Evolutionary conservation across 2,888 invertebrate species (phyloP), one percentile per base, ranked within the genome.

Genomic region (Saturnia japonica): DNA sequence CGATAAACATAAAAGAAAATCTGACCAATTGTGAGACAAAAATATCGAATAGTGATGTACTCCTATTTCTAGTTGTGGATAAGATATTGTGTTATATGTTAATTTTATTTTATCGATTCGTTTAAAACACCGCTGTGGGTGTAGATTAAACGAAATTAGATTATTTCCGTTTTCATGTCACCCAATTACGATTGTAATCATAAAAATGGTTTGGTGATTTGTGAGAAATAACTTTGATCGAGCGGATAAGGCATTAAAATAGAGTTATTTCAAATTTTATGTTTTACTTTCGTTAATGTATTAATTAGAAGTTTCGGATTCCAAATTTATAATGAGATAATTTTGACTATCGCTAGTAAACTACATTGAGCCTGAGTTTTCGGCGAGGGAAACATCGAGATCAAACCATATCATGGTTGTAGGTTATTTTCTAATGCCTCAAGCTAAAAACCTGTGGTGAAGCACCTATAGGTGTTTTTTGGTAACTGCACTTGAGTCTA

Each of bases 101-200:
- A 82, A 82, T 80, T 75, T 74, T 71, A 82, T 80, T 75, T 74
- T 71, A 77, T 77, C 73, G 72, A 54, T 54, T 16, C 42, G 64
- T 76, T 78, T 74, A 70, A 60, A 60, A 72, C 68, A 34, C 60
- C 69, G 28, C 71, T 68, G 80, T 82, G 75, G 81, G 80, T 71
- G 80, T 79, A 70, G 74, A 77, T 78, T 74, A 75, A 78, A 70
- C 43, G 67, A 54, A 70, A 70, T 67, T 70, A 70, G 67, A 70
- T 70, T 70, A 79, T 72, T 74, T 70, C 19, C 40, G 25, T 70
- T 70, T 66, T 67, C 54, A 54, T 28, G 70, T 54, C 51, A 19
- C 66, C 22, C 70, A 51, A 70, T 70, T 51, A 70, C 54, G 54
- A 42, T 11, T 25, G 43, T 42, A 19, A 40, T 51, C 70, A 70